Evolutionary conservation across 2,113 vertebrate genomes (phyloP).

Genomic region (Cyrtonyx montezumae): DNA sequence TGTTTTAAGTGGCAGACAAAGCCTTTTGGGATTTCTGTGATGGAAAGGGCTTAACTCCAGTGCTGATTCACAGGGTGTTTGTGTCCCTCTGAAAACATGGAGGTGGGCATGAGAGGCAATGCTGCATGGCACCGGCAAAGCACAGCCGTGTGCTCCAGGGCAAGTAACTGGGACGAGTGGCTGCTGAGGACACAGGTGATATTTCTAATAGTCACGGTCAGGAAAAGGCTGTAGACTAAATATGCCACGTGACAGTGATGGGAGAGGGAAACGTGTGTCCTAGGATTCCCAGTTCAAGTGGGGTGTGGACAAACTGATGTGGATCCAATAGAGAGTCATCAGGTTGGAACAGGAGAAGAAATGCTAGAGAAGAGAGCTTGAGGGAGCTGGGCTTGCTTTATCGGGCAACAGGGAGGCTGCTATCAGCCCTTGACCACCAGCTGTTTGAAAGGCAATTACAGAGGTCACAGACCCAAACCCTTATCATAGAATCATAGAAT

Average conservation of each 20-base stretch:
- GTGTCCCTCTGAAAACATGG: background rate
- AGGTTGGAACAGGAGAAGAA: background rate
- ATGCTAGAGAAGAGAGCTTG: background rate
- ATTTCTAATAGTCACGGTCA: background rate
- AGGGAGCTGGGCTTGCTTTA: background rate
- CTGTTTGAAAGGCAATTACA: background rate
- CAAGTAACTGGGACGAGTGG: background rate
- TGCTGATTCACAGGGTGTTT: background rate
- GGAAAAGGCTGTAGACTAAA: background rate
- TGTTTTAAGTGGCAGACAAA: background rate
- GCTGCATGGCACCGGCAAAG: background rate
- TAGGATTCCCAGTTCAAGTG: background rate
- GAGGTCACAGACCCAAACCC: background rate
- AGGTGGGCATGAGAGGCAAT: background rate
- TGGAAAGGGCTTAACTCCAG: background rate
- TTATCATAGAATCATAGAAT: background rate
- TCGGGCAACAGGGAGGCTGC: background rate
- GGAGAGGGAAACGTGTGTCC: fast-evolving
- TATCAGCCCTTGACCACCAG: fast-evolving
- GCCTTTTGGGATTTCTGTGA: background rate
- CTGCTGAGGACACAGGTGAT: fast-evolving
- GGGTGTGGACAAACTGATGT: background rate
- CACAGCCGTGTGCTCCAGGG: background rate
- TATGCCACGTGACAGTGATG: background rate
- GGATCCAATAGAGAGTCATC: background rate